Evolutionary conservation across 2,888 invertebrate genomes (phyloP).

Genomic region (Agrotis clavis): DNA sequence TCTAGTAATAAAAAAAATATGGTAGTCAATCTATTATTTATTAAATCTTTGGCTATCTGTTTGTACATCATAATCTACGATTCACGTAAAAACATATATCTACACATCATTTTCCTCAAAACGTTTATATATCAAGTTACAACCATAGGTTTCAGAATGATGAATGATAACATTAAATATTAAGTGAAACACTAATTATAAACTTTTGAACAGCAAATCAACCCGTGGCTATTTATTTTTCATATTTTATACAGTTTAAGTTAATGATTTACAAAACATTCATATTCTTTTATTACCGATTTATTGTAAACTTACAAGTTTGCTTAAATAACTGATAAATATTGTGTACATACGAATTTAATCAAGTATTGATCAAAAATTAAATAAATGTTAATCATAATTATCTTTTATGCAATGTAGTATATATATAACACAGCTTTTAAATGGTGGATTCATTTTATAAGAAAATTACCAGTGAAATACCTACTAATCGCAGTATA

Average conservation of each 20-base stretch:
- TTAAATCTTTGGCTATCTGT: constrained; percentile 85
- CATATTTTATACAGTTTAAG: constrained; percentile 29
- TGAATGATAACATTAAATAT: constrained; percentile 73
- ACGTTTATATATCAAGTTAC: constrained; percentile 88
- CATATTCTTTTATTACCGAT: constrained; percentile 14
- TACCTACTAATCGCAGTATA: not conserved
- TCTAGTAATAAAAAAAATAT: constrained; percentile 45
- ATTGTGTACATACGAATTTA: not conserved
- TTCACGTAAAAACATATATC: constrained; percentile 90
- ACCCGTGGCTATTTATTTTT: constrained; percentile 47
- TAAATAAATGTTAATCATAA: not conserved
- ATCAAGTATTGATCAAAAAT: not conserved
- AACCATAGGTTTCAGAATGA: constrained; percentile 89
- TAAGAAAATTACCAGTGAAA: not conserved
- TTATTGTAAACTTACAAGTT: constrained; percentile 13
- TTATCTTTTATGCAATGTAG: too few relatives aligned
- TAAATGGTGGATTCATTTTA: too few relatives aligned
- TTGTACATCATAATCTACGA: constrained; percentile 89
- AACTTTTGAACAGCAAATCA: constrained; percentile 65
- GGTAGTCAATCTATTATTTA: constrained; percentile 85
- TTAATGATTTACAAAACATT: constrained; percentile 25
- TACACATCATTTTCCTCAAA: constrained; percentile 85
- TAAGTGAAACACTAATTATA: constrained; percentile 64
- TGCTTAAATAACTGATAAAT: constrained; percentile 13
- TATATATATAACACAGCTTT: too few relatives aligned